These are phyloP conservation scores for Taxidea taxus DNA, from an alignment of 2,113 vertebrate species.

Conservation along the genomic window DNA sequence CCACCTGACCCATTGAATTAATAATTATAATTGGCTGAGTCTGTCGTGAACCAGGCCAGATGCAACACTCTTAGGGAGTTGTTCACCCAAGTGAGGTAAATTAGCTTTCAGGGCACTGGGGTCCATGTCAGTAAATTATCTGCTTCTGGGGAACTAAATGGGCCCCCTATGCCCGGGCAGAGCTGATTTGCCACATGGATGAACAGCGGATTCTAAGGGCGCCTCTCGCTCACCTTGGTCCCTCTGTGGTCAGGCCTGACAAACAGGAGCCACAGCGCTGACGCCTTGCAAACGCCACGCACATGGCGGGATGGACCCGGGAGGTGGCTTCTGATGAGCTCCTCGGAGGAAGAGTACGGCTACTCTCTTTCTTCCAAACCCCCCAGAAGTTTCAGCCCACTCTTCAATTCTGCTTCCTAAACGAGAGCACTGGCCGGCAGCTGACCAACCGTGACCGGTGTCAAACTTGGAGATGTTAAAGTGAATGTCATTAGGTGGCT, in stretches of 20 bases:
- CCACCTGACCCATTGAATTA: not conserved
- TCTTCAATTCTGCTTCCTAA: not conserved
- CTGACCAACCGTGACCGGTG: rapidly evolving
- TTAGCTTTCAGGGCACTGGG: not conserved
- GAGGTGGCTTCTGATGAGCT: rapidly evolving
- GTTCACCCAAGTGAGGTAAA: not conserved
- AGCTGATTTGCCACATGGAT: not conserved
- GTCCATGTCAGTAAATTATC: not conserved
- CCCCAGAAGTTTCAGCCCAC: rapidly evolving
- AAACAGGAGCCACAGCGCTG: rapidly evolving
- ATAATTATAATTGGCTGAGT: rapidly evolving
- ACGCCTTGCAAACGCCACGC: rapidly evolving
- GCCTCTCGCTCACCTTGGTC: not conserved
- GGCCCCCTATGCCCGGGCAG: rapidly evolving
- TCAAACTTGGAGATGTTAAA: rapidly evolving
- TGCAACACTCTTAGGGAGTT: rapidly evolving
- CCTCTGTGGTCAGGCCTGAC: not conserved
- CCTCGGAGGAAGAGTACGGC: rapidly evolving
- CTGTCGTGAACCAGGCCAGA: not conserved
- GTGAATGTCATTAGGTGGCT: rapidly evolving
- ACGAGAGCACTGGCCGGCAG: not conserved
- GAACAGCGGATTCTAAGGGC: rapidly evolving
- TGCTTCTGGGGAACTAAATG: not conserved
- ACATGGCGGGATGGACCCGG: rapidly evolving
- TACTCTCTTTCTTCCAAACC: rapidly evolving